phyloP scores from a whole-genome alignment of 2,113 vertebrate genomes.

The Panthera uncia region DNA sequence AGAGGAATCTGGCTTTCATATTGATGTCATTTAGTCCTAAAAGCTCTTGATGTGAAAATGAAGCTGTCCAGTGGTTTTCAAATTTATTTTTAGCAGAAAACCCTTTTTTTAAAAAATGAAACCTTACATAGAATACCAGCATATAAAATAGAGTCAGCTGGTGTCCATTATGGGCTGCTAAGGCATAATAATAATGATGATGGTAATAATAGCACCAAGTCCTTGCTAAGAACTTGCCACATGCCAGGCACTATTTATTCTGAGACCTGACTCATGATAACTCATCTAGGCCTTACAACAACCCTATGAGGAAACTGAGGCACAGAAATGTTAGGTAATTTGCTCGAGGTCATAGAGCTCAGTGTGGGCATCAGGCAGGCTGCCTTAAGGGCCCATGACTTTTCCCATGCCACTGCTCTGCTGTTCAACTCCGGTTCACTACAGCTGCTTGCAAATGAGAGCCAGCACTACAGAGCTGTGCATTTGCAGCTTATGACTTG shows the following conservation, averaged over 20 bases:
- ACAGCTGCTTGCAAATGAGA: background rate
- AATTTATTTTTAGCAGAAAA: conserved; percentile 74
- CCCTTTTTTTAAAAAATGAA: background rate
- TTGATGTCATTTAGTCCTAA: conserved; percentile 65
- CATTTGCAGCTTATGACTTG: background rate
- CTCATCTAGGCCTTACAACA: background rate
- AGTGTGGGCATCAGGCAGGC: background rate
- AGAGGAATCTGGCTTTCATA: conserved; percentile 49
- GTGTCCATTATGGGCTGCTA: background rate
- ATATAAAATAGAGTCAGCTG: conserved; percentile 58
- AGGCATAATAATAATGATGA: background rate
- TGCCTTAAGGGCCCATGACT: background rate
- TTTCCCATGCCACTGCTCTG: background rate
- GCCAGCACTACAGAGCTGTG: background rate
- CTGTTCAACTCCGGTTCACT: background rate
- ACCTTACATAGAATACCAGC: conserved; percentile 6
- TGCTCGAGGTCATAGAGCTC: conserved; percentile 32
- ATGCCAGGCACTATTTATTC: background rate
- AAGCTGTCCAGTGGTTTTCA: conserved; percentile 52
- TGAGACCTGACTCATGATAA: background rate
- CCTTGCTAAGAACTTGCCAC: background rate
- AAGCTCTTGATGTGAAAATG: conserved; percentile 71
- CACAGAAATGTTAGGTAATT: background rate
- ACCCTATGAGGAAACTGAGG: background rate
- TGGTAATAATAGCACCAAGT: background rate